Evolutionary conservation across 92 coral and sea anemone genomes (phyloP).

Genomic region (Virgularia gustaviana): DNA sequence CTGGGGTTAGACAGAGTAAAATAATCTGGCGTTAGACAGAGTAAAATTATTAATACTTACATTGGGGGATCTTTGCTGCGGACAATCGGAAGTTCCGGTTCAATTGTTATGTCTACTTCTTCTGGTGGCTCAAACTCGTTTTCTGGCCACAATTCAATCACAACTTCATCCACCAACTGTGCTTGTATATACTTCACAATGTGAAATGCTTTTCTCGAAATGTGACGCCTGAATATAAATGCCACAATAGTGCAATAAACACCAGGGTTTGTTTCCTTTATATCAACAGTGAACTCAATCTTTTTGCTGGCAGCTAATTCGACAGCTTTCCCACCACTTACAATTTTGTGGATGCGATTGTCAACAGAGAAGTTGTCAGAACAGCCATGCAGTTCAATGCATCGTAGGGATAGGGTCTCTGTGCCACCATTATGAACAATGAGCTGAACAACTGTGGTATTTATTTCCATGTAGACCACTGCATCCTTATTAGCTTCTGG

Average conservation of each 20-base stretch:
- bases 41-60: too few relatives aligned
- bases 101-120: slow-evolving; percentile 62
- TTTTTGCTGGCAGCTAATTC: not conserved
- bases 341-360: not conserved
- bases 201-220: slow-evolving; percentile 39
- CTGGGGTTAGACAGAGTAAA: too few relatives aligned
- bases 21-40: too few relatives aligned
- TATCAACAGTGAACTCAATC: slow-evolving; percentile 1
- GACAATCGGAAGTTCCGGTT: slow-evolving; percentile 59
- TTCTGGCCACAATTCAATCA: slow-evolving; percentile 58
- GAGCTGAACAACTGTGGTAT: slow-evolving; percentile 4
- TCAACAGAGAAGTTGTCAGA: slow-evolving; percentile 5
- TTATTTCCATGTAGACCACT: slow-evolving; percentile 6
- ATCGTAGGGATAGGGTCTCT: not conserved
- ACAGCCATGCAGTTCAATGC: not conserved
- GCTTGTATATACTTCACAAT: slow-evolving; percentile 67
- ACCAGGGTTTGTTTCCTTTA: slow-evolving; percentile 7
- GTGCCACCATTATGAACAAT: not conserved
- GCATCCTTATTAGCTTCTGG: slow-evolving; percentile 8
- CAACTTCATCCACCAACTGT: slow-evolving; percentile 60
- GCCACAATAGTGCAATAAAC: slow-evolving; percentile 7
- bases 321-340: not conserved
- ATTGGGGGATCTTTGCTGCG: slow-evolving; percentile 60
- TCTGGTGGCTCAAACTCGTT: slow-evolving; percentile 60
- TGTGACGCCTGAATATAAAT: slow-evolving; percentile 16